Evolutionary conservation across 1,140 invertebrate genomes (phyloP), one percentile per base, ranked within the genome.

Genomic region (Cotesia vestalis): DNA sequence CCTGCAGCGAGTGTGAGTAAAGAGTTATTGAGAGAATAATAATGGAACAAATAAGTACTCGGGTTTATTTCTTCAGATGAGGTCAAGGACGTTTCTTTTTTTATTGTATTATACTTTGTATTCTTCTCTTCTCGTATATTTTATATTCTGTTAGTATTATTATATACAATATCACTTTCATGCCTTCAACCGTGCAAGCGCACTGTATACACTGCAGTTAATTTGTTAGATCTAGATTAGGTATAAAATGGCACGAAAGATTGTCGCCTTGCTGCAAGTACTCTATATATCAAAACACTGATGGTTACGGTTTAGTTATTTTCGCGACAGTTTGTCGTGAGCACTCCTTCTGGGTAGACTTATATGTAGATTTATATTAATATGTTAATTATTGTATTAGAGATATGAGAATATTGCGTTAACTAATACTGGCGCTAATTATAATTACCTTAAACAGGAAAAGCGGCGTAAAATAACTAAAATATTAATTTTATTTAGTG

Each of bases 81-180:
- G 69, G 70, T 72, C 70, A 72, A 60, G 70, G 70, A 72, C 70
- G 63, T 46, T 60, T 34, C 53, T 72, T 66, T 46, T 72, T 52
- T 5, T 51, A 52, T 27, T 27, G 1, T 27, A 3, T 27, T 27
- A 27, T 27, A 27, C 27, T 27, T 27, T 27, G 27, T 27, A 27
- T 27, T 27, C 27, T 27, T 27, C 27, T 27, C 1, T 27, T 27
- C 27, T 27, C 27, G 3, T 27, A 27, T 27, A 27, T 27, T 27
- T 2, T 27, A 27, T 27, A 27, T 27, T 27, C 27, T 27, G 27
- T 27, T 27, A 27, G 27, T 27, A 27, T 27, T 27, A 27, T 72
- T 51, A 14, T n/a, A 60, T 14, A n/a, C 35, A 66, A 52, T 36
- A 72, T 72, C 52, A 72, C 66, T 63, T 63, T 66, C 59, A 72